Evolutionary conservation across 2,888 invertebrate genomes (phyloP).

Genomic region (Carterocephalus palaemon): DNA sequence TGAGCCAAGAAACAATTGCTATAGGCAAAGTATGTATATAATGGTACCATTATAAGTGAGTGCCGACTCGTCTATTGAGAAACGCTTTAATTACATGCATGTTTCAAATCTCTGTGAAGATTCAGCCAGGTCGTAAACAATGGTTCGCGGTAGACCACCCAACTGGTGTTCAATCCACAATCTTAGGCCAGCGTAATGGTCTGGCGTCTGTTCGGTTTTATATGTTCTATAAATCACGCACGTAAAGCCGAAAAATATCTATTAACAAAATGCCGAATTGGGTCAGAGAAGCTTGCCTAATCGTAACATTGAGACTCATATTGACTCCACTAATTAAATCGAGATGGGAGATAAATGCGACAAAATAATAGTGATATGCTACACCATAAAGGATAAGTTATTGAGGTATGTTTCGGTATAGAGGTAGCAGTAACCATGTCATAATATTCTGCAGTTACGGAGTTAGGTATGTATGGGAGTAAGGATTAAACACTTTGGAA

Average conservation of each 20-base stretch:
- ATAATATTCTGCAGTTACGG: no score
- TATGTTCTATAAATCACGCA: constrained; percentile 64
- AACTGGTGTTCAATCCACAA: constrained; percentile 44
- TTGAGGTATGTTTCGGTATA: no score
- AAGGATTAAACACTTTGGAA: no score
- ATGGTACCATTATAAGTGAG: no score
- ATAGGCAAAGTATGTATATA: no score
- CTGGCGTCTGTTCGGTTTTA: constrained; percentile 63
- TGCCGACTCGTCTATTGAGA: not conserved
- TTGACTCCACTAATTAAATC: constrained; percentile 26
- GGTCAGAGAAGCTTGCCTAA: constrained; percentile 48
- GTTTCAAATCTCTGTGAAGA: constrained; percentile 7
- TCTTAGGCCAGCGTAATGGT: constrained; percentile 48
- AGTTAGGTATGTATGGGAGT: no score
- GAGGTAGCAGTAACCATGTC: no score
- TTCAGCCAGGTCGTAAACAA: constrained; percentile 34
- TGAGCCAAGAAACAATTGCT: no score
- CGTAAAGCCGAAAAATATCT: constrained; percentile 52
- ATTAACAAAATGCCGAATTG: constrained; percentile 58
- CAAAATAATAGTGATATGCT: no score
- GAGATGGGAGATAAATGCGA: not conserved
- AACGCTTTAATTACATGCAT: constrained; percentile 8
- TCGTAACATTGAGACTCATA: constrained; percentile 38
- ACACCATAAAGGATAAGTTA: no score
- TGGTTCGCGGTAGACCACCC: constrained; percentile 56